Conservation (phyloP, 2,888 invertebrate species). For the Dorcus hopei region DNA sequence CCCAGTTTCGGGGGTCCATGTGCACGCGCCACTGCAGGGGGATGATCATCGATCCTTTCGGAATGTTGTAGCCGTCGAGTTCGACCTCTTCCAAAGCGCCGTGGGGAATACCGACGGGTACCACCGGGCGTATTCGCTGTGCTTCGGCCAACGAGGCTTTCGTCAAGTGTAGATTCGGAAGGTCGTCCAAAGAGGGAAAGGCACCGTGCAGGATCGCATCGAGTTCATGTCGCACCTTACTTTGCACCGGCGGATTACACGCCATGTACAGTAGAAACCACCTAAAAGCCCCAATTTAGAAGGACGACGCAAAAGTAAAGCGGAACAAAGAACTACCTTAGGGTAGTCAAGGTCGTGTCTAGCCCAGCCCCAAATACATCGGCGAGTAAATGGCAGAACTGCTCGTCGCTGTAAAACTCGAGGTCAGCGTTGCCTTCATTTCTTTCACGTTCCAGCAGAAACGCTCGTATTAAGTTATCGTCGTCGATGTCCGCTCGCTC, state of each 20-base stretch:
- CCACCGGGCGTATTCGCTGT: constrained; percentile 74
- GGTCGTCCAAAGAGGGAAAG: constrained; percentile 55
- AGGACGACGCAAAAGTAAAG: not conserved
- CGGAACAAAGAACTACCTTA: constrained; percentile 51
- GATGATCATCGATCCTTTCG: constrained; percentile 71
- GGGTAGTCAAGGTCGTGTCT: constrained; percentile 76
- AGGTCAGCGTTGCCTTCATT: constrained; percentile 47
- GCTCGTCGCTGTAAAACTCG: constrained; percentile 61
- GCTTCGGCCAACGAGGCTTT: constrained; percentile 77
- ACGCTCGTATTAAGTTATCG: constrained; percentile 59
- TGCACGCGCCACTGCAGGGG: constrained; percentile 80
- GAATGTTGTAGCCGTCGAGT: constrained; percentile 58
- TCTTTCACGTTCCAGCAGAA: constrained; percentile 58
- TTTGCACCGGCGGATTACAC: constrained; percentile 61
- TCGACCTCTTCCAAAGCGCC: constrained; percentile 58
- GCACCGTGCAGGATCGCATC: constrained; percentile 35
- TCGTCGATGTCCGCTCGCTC: constrained; percentile 39
- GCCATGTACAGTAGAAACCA: constrained; percentile 83
- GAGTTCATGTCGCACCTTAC: constrained; percentile 59
- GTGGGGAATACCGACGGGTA: constrained; percentile 83
- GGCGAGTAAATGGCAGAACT: constrained; percentile 71
- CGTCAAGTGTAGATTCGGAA: constrained; percentile 52
- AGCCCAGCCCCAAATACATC: constrained; percentile 85
- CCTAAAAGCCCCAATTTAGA: constrained; percentile 23
- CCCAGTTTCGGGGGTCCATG: constrained; percentile 66